Percentiles rank a stretch among this genome's conserved stretches.
Evolutionary conservation across 2,888 invertebrate species (phyloP).

Genomic region (Lottia gigantea): DNA sequence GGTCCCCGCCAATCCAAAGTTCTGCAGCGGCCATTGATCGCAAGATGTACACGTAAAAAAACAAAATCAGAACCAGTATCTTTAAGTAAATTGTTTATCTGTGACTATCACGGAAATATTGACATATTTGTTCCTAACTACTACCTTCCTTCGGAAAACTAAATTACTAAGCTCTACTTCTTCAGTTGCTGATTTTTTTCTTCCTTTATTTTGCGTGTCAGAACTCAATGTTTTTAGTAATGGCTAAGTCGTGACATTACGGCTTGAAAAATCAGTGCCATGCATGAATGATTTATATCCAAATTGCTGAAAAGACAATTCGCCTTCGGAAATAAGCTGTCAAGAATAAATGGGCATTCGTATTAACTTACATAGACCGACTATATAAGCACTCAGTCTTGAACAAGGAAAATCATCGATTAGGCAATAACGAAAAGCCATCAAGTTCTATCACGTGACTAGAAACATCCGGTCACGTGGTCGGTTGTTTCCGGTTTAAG

Average conservation of each 20-base stretch:
- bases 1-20: too few species aligned
- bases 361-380: conserved; percentile 27
- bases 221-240: background rate
- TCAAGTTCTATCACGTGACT: conserved; percentile 22
- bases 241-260: conserved; percentile 4
- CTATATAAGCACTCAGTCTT: conserved; percentile 25
- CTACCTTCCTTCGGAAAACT: conserved; percentile 2
- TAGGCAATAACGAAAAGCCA: conserved; percentile 30
- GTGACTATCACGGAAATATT: background rate
- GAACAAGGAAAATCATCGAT: conserved; percentile 21
- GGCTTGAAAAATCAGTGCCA: conserved; percentile 19
- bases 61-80: too few species aligned
- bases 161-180: background rate
- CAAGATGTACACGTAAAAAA: too few species aligned
- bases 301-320: conserved; percentile 17
- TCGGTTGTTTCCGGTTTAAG: conserved; percentile 27
- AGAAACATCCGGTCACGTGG: conserved; percentile 27
- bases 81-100: background rate
- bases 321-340: conserved; percentile 31
- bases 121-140: conserved; percentile 2
- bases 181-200: background rate
- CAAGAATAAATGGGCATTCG: conserved; percentile 27
- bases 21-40: too few species aligned
- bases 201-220: conserved; percentile 3
- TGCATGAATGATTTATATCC: conserved; percentile 22